phyloP scores from a whole-genome alignment of 2,888 invertebrate genomes.

The Leucoptera coffeella region DNA sequence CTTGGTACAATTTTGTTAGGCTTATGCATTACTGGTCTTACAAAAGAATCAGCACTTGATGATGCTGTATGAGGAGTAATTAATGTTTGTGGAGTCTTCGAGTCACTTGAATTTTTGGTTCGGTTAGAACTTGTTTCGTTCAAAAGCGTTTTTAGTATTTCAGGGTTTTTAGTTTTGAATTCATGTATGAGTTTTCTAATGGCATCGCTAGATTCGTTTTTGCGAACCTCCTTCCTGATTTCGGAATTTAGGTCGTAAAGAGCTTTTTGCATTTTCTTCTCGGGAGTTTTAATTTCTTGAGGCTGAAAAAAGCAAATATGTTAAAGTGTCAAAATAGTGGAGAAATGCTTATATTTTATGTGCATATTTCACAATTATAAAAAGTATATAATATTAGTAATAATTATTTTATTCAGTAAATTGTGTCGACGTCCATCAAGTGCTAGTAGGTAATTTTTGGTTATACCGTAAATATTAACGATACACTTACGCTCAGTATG shows the following conservation, averaged over 20 bases:
- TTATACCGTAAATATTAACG: too few species aligned
- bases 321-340: too few species aligned
- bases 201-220: conserved; percentile 11
- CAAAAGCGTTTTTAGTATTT: conserved; percentile 6
- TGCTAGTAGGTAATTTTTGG: too few species aligned
- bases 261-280: conserved; percentile 14
- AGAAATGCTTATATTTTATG: too few species aligned
- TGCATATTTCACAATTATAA: too few species aligned
- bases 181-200: conserved; percentile 15
- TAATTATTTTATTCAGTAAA: too few species aligned
- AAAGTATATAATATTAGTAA: too few species aligned
- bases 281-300: conserved; percentile 13
- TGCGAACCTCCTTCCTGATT: conserved; percentile 19
- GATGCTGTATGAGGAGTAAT: conserved; percentile 4
- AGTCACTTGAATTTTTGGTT: neutral
- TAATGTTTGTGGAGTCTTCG: conserved; percentile 6
- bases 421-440: too few species aligned
- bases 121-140: conserved; percentile 10
- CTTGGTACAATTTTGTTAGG: neutral
- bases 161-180: conserved; percentile 11
- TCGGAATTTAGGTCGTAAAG: conserved; percentile 29
- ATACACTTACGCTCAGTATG: too few species aligned
- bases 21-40: conserved; percentile 3
- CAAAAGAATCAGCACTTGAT: conserved; percentile 2
- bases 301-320: conserved; percentile 14